Evolutionary conservation across 37 sponge, comb jelly and placozoan species (phyloP).

Genomic region (Geodia barretti): DNA sequence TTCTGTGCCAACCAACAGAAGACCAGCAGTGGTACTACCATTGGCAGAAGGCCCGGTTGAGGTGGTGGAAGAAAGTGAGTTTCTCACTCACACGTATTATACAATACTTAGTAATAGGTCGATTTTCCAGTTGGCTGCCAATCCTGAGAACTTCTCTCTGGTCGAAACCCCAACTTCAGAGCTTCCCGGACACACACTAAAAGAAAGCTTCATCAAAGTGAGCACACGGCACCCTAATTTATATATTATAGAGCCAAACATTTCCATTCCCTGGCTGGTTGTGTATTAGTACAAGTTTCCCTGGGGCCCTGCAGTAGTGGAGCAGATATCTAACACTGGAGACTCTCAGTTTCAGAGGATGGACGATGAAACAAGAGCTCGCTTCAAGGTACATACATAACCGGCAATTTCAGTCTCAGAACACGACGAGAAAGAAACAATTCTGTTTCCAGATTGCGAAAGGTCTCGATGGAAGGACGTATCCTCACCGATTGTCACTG

Average conservation of each 20-base stretch:
- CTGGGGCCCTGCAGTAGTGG: slow-evolving; percentile 7
- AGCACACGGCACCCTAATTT: neutral
- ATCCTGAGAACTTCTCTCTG: slow-evolving; percentile 15
- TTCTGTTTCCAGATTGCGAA: slow-evolving; percentile 4
- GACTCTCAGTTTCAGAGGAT: neutral
- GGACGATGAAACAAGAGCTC: no score
- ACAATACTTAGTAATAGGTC: no score
- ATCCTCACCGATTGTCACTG: slow-evolving; percentile 3
- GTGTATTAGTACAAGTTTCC: slow-evolving; percentile 30
- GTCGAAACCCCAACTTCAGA: neutral
- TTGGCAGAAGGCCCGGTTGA: slow-evolving; percentile 55
- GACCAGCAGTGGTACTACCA: slow-evolving; percentile 27
- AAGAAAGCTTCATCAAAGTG: slow-evolving; percentile 5
- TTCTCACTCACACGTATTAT: no score
- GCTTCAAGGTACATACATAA: no score
- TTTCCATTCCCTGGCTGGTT: neutral
- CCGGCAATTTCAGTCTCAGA: no score
- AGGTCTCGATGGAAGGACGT: neutral
- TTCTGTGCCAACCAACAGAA: slow-evolving; percentile 25
- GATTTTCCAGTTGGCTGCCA: slow-evolving; percentile 5
- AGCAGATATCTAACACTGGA: neutral
- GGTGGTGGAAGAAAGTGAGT: slow-evolving; percentile 71
- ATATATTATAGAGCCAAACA: neutral
- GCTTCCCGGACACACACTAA: neutral
- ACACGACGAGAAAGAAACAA: no score